Base-by-base conservation (phyloP, 2,797 vertebrate genomes). In the Sandelia bainsii region DNA sequence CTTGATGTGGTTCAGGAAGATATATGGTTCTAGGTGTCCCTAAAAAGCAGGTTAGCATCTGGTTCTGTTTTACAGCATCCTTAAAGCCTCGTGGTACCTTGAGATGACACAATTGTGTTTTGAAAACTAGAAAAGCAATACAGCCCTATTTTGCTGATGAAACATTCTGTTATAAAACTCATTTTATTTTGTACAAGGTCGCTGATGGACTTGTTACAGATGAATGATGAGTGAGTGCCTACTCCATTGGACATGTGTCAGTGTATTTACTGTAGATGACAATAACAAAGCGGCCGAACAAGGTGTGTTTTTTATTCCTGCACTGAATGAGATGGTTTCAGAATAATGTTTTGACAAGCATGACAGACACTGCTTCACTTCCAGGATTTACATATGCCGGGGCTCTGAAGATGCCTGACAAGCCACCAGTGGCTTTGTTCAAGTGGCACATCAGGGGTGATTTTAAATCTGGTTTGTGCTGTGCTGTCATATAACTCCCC, bases 1-100 rank as follows among this genome's bases (percentile, higher is more conserved):
- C 84, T 91, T 89, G 83, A 92, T 92, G 83, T 82, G 78, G 82
- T 84, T 91, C 82, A 75, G 74, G 69, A 89, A 79, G 84, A 90
- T 88, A 60, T 84, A 89, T 82, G 60, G 79, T 81, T 76, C 79
- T 69, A 77, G 82, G 61, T 79, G 60, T 69, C 64, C 62, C 65
- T 76, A 65, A 79, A 62, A 86, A 87, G 69, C 82, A 69, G 77
- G 85, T 85, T 83, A 77, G 75, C 74, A 51, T 80, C 67, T 81
- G 75, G 48, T 66, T 82, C 61, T 70, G 76, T 81, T 75, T 77
- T 72, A 84, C 57, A 76, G 56, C 66, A 39, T 75, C 75, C 53
- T 77, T 62, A 69, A 75, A 86, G 62, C 61, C 32, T 57, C 76
- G 56, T 11, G 11, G 71, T 48, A 22, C 48, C 64, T 58, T 1